These are phyloP conservation scores for Diacarnus erythraeanus DNA, from an alignment of 37 sponge, comb jelly and placozoan species.

Conservation along the genomic window DNA sequence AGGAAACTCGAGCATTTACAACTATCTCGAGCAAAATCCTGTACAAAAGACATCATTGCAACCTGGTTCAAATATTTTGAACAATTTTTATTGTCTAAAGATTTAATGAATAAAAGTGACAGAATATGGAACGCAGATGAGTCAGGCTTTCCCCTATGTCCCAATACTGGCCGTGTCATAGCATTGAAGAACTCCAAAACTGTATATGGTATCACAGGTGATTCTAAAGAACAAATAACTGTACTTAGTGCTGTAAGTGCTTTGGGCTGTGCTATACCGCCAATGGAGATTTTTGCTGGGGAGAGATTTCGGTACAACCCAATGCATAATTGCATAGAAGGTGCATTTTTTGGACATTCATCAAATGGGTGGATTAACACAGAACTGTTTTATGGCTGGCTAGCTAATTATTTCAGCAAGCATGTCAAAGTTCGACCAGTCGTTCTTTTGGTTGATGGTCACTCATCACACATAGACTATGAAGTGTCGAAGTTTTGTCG, in stretches of 20 bases:
- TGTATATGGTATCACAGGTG: conserved; percentile 27
- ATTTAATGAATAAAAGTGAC: conserved; percentile 1
- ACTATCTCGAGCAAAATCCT: not conserved
- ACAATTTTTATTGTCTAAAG: not conserved
- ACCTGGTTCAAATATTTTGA: conserved; percentile 23
- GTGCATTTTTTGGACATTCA: conserved; percentile 51
- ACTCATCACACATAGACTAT: conserved; percentile 10
- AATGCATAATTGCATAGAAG: conserved; percentile 23
- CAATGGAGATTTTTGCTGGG: conserved; percentile 58
- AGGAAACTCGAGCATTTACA: not conserved
- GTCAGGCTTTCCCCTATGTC: conserved; percentile 41
- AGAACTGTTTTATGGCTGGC: conserved; percentile 51
- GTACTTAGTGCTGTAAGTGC: conserved; percentile 37
- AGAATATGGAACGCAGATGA: conserved; percentile 51
- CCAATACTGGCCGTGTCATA: conserved; percentile 13
- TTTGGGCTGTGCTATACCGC: conserved; percentile 24
- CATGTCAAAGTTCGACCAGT: conserved; percentile 26
- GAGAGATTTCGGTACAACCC: conserved; percentile 39
- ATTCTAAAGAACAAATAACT: conserved; percentile 34
- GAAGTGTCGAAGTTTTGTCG: conserved; percentile 7
- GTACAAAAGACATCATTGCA: not conserved
- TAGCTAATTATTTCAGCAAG: conserved; percentile 35
- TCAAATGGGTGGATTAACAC: conserved; percentile 48
- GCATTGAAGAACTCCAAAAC: not conserved
- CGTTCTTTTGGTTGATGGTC: conserved; percentile 52